Base-by-base conservation (phyloP, 1,140 invertebrate genomes). In the Gyrodactylus salaris region DNA sequence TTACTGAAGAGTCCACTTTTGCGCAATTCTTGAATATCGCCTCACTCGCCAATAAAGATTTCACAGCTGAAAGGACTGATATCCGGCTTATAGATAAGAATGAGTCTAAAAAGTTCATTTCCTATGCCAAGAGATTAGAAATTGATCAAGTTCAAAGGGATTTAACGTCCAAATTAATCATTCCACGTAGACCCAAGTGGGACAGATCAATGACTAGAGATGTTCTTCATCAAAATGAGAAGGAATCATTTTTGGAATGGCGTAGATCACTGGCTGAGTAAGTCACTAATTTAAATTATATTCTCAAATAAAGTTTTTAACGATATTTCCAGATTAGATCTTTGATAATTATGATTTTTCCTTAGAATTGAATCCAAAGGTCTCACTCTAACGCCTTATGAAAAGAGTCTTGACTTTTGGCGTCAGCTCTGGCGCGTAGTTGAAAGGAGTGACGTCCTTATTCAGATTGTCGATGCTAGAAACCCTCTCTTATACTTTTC, bases 321-420 rank as follows among this genome's bases (percentile, higher is more conserved):
- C n/a, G 20, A 25, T 20, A 26, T 20, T 23, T n/a, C n/a, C n/a
- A n/a, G n/a, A n/a, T n/a, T n/a, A n/a, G n/a, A n/a, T n/a, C n/a
- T 72, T 34, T 22, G 0, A 22, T 1, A 25, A 72, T 74, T 76
- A n/a, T 71, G 81, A 79, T 1, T 78, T 95, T 0, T 88, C 92
- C 80, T 87, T 91, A 79, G 83, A 84, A 24, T 85, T 92, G 70
- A 85, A 69, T 21, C 20, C 68, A 69, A 69, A 24, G 20, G 85
- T 16, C 79, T 96, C 1, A 81, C 88, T 0, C 80, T 97, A 73
- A 99, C 94, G 1, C 95, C 94, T 0, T 99, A 93, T 82, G 95
- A 99, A 78, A 88, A 91, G 76, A 99, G 99, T 82, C 81, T 98
- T 21, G 92, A 98, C 79, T 89, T 97, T 75, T 99, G 95, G 95